A percentile compares a stretch with the other conserved stretches of the same genome.
phyloP scores from a whole-genome alignment of 2,113 vertebrate genomes.

The Corapipo altera region DNA sequence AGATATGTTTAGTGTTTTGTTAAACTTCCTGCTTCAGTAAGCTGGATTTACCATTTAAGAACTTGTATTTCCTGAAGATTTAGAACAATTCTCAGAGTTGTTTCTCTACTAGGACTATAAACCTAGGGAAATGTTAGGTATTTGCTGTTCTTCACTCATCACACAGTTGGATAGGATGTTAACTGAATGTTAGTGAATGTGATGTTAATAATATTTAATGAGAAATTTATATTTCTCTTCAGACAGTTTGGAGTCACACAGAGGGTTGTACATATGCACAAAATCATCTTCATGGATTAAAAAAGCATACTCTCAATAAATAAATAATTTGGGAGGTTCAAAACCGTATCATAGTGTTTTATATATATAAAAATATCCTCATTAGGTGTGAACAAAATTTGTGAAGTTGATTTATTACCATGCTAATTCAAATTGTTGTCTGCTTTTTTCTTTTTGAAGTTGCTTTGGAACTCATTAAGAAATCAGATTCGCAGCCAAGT shows the following conservation, averaged over 20 bases:
- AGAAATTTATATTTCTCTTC: not conserved
- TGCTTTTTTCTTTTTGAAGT: conserved; percentile 73
- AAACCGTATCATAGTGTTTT: not conserved
- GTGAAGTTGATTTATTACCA: not conserved
- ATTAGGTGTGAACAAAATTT: not conserved
- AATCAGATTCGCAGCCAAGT: conserved; percentile 88
- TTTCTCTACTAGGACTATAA: not conserved
- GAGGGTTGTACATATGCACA: not conserved
- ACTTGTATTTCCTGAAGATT: not conserved
- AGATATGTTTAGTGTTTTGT: not conserved
- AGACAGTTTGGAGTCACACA: not conserved
- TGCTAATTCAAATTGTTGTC: not conserved
- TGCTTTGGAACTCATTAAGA: conserved; percentile 91
- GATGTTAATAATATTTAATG: not conserved
- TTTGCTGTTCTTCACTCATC: not conserved
- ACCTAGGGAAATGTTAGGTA: not conserved
- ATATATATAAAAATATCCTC: not conserved
- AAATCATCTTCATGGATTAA: not conserved
- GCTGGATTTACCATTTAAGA: not conserved
- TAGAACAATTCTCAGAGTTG: not conserved
- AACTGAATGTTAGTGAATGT: not conserved
- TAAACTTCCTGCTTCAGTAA: not conserved
- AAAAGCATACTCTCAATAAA: not conserved
- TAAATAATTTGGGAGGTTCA: not conserved
- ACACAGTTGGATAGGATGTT: not conserved